Evolutionary conservation across 2,888 invertebrate species (phyloP), one percentile per base, ranked within the genome.

Genomic region (Panopea generosa): DNA sequence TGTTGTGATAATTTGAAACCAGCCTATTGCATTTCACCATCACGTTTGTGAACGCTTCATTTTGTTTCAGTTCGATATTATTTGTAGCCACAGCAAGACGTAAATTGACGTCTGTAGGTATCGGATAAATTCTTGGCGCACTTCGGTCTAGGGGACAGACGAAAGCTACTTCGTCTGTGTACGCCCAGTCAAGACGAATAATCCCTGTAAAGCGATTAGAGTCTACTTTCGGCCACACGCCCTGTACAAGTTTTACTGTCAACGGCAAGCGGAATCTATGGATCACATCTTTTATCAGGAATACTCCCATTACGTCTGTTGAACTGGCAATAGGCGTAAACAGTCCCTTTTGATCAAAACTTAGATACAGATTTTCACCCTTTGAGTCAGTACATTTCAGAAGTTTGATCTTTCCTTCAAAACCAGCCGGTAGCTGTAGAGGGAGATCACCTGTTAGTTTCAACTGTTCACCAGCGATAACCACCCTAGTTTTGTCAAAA

Each of bases 231-330:
- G 98, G 98, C 45, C 96, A 95, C 61, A 96, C 96, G 33, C 98
- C 98, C 90, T 97, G 97, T 3, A 98, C 97, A 88, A 98, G 94
- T 89, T 98, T 95, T 18, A 98, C 98, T 82, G 97, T 97, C 83
- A 98, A 94, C 29, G 98, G 98, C 93, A 98, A 94, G 83, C 98
- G 95, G 93, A 98, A 98, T 22, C 90, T 87, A 83, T 96, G 95
- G 67, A 98, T 93, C 83, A 98, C 94, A 88, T 97, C 97, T 90
- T 96, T 95, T 18, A 97, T 97, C 80, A 96, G 96, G 93, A 98
- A 98, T 20, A 98, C 98, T 24, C 98, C 98, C 91, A 97, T 97
- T 82, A 98, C 97, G 93, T 97, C 97, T 89, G 97, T 97, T 92
- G 97, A 97, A 89, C 97, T 95, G 77, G 98, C 98, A 67, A 98